Base-by-base conservation (phyloP, 1,140 invertebrate species). In the Drosophila gunungcola region DNA sequence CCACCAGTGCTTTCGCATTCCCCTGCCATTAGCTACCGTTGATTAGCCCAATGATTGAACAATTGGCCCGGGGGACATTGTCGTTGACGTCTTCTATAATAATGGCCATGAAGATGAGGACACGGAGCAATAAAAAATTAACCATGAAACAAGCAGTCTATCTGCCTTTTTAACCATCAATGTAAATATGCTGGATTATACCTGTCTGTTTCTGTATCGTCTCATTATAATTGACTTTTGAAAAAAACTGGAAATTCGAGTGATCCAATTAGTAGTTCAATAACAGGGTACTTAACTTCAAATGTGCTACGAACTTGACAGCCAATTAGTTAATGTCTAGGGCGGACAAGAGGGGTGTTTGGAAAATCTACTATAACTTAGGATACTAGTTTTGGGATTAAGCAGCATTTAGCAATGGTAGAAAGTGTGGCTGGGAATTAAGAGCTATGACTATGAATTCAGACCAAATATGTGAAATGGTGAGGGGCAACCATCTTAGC, bases 41-140 rank as follows among this genome's bases (percentile, higher is more conserved):
- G 80, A 76, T 84, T 83, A 84, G 75, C 27, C 62, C 64, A 76
- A 79, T 83, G 80, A 79, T 83, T 83, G 75, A 76, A 61, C 80
- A 79, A 83, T 78, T 83, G 69, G 41, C 75, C 41, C 53, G 45
- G 43, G 80, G 80, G 75, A 53, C 60, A 29, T 9, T 16, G 36
- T 7, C 38, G 43, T 48, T 46, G 45, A 46, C 48, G 25, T 32
- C 21, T 13, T 46, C 21, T 12, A 29, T 21, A 34, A 56, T 12
- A 16, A 27, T 16, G 53, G 41, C 25, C 13, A 41, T 16, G 41
- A 53, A 36, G 60, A 51, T 51, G 48, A 16, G 27, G 29, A 34
- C 9, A 7, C n/a, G 43, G 21, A 6, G 21, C 10, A 12, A 27
- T 2, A 4, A 36, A 12, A 21, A 21, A 21, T 21, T 21, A 21